phyloP scores from a whole-genome alignment of 2,797 vertebrate genomes.

The Pseudomugil tenellus region DNA sequence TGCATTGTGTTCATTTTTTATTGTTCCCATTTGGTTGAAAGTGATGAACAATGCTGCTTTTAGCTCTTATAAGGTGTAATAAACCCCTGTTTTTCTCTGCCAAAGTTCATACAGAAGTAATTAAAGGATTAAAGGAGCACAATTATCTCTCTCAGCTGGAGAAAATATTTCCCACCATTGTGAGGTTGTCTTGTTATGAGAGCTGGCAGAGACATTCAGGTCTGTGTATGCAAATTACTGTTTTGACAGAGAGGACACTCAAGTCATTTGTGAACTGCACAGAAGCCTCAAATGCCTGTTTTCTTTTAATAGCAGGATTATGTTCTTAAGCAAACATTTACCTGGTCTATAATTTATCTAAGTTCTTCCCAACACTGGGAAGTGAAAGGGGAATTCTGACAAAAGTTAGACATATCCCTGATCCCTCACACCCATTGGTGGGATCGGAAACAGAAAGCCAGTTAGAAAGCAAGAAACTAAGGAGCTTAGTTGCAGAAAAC shows the following conservation, averaged over 20 bases:
- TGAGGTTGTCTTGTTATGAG: slow-evolving; percentile 57
- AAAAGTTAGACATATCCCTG: slow-evolving; percentile 39
- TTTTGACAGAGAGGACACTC: slow-evolving; percentile 62
- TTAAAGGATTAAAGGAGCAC: slow-evolving; percentile 52
- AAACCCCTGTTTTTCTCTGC: slow-evolving; percentile 29
- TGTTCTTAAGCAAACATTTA: slow-evolving; percentile 46
- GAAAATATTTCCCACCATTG: slow-evolving; percentile 60
- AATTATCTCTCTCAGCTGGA: slow-evolving; percentile 25
- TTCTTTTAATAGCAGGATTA: slow-evolving; percentile 62
- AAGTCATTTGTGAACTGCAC: slow-evolving; percentile 72
- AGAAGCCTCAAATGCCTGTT: slow-evolving; percentile 71
- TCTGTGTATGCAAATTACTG: slow-evolving; percentile 54
- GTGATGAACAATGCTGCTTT: slow-evolving; percentile 19
- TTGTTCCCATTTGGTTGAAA: slow-evolving; percentile 6
- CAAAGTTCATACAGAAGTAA: slow-evolving; percentile 61
- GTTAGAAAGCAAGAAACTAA: slow-evolving; percentile 32
- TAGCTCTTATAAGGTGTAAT: slow-evolving; percentile 38
- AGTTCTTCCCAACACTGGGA: slow-evolving; percentile 20
- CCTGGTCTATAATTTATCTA: slow-evolving; percentile 50
- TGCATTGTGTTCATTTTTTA: slow-evolving; percentile 33
- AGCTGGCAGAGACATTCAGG: slow-evolving; percentile 58
- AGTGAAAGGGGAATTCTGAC: slow-evolving; percentile 59
- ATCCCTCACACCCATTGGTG: slow-evolving; percentile 39
- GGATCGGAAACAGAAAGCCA: slow-evolving; percentile 27
- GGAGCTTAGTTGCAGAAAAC: slow-evolving; percentile 70